Percentiles rank a stretch among this genome's conserved stretches.
phyloP scores from a whole-genome alignment of 2,113 vertebrate genomes.

The Colinus virginianus region DNA sequence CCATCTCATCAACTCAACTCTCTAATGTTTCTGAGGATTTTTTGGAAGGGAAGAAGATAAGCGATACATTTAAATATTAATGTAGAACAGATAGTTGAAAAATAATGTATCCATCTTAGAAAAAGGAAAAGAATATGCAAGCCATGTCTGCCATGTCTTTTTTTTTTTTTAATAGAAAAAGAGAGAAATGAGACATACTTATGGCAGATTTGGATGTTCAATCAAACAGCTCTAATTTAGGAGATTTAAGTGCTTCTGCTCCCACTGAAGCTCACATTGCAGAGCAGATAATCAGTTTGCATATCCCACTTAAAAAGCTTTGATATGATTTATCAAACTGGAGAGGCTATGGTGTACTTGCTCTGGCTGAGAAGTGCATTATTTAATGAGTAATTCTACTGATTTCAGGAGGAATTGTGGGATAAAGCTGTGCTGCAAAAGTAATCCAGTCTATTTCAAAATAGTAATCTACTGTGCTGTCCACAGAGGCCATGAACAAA shows the following conservation, averaged over 20 bases:
- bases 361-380: not conserved
- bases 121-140: not conserved
- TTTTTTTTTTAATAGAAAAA: not conserved
- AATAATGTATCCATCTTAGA: not conserved
- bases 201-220: not conserved
- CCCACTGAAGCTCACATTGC: not conserved
- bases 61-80: not conserved
- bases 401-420: not conserved
- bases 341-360: not conserved
- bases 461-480: not conserved
- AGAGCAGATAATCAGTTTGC: not conserved
- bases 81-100: not conserved
- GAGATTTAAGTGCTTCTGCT: not conserved
- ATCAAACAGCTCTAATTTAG: not conserved
- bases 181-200: not conserved
- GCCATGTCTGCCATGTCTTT: fast-evolving
- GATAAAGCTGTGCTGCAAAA: not conserved
- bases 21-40: not conserved
- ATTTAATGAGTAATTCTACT: not conserved
- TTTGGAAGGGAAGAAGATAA: not conserved
- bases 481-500: not conserved
- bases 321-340: not conserved
- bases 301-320: not conserved
- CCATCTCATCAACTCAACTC: not conserved
- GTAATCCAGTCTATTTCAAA: not conserved